Evolutionary conservation across 1,140 invertebrate species (phyloP).

Genomic region (Pygmarrhopalites habei): DNA sequence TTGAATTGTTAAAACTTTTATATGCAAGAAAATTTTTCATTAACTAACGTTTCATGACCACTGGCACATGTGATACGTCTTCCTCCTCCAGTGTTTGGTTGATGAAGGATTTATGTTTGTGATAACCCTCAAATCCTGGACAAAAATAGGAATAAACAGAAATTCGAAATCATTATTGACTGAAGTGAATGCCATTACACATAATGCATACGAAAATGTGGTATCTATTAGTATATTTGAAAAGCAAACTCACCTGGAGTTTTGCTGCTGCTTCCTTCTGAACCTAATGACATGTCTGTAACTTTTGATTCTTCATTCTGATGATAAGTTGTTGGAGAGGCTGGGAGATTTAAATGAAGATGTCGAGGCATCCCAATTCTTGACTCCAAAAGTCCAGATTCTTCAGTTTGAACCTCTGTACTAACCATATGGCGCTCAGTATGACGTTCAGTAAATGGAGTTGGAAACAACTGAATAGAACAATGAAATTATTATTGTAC

Average conservation of each 20-base stretch:
- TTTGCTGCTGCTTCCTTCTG: slow-evolving; percentile 37
- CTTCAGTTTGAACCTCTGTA: slow-evolving; percentile 61
- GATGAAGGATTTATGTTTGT: slow-evolving; percentile 27
- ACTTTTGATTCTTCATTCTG: slow-evolving; percentile 32
- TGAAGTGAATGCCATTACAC: too few relatives aligned
- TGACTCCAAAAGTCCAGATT: slow-evolving; percentile 27
- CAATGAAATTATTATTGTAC: too few relatives aligned
- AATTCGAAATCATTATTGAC: too few relatives aligned
- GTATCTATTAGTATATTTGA: too few relatives aligned
- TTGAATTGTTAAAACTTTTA: too few relatives aligned
- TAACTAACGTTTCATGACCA: slow-evolving; percentile 31
- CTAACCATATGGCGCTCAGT: slow-evolving; percentile 46
- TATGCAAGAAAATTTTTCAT: too few relatives aligned
- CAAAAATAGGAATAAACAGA: too few relatives aligned
- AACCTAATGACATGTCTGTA: slow-evolving; percentile 38
- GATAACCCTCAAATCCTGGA: slow-evolving; percentile 28
- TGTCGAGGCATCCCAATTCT: slow-evolving; percentile 15
- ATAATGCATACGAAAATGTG: too few relatives aligned
- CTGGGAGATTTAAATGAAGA: slow-evolving; percentile 37
- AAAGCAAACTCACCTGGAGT: too few relatives aligned
- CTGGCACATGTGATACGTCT: slow-evolving; percentile 12
- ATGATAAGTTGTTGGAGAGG: slow-evolving; percentile 25
- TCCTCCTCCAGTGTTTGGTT: slow-evolving; percentile 28
- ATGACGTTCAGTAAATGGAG: slow-evolving; percentile 24
- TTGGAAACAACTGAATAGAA: background rate